These are phyloP conservation scores for Myotis findleyi DNA, from an alignment of 2,797 vertebrate species.

Conservation along the genomic window DNA sequence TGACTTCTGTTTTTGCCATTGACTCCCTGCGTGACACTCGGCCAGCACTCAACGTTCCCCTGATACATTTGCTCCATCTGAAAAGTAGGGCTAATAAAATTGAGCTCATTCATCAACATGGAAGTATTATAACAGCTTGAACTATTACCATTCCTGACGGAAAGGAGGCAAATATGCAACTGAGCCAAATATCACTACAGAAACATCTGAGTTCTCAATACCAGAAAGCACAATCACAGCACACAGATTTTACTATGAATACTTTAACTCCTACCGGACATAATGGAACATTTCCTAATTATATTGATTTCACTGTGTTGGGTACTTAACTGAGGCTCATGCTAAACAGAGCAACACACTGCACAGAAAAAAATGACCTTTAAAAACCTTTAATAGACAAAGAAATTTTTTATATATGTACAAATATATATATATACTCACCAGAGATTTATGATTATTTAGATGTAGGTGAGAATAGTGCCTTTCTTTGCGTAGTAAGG, in stretches of 20 bases:
- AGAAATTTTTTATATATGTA: not conserved
- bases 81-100: slow-evolving; percentile 5
- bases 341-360: not conserved
- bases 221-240: not conserved
- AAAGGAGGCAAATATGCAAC: not conserved
- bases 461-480: not conserved
- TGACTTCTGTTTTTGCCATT: not conserved
- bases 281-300: not conserved
- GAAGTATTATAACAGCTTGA: not conserved
- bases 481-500: not conserved
- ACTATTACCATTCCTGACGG: slow-evolving; percentile 2
- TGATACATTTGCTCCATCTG: not conserved
- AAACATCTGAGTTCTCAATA: not conserved
- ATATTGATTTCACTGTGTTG: not conserved
- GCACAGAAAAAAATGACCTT: not conserved
- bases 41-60: not conserved
- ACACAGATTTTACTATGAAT: not conserved
- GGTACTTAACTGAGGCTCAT: not conserved
- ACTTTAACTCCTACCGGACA: not conserved
- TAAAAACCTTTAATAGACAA: not conserved
- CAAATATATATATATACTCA: not conserved
- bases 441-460: not conserved
- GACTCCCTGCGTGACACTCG: not conserved
- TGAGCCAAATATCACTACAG: not conserved
- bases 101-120: not conserved